phyloP scores from a whole-genome alignment of 2,888 invertebrate genomes.

The Flexamia atlantica region DNA sequence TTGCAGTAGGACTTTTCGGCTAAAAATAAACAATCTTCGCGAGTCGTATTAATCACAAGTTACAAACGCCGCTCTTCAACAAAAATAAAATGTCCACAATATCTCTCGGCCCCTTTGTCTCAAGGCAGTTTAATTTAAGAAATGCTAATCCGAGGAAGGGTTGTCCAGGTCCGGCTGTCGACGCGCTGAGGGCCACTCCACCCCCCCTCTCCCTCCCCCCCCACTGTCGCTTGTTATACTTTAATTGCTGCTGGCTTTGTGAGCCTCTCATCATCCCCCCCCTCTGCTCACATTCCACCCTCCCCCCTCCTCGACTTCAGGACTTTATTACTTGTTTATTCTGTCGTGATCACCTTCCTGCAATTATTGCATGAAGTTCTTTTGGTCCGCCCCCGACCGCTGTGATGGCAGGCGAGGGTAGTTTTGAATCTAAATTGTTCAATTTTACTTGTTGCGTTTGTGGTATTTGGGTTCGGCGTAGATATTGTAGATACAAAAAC shows the following conservation, averaged over 20 bases:
- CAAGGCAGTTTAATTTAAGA: slow-evolving; percentile 3
- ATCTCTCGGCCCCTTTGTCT: neutral
- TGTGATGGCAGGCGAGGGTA: too few species aligned
- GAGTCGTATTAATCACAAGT: too few species aligned
- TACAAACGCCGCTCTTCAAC: too few species aligned
- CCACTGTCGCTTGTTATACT: slow-evolving; percentile 21
- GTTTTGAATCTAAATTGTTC: too few species aligned
- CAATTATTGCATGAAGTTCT: neutral
- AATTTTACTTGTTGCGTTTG: too few species aligned
- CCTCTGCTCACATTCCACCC: neutral
- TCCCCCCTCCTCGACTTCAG: slow-evolving; percentile 39
- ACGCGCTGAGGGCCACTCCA: neutral
- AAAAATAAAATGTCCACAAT: neutral
- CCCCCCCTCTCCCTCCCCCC: slow-evolving; percentile 15
- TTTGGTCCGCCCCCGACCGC: neutral
- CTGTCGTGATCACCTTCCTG: slow-evolving; percentile 25
- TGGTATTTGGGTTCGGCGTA: too few species aligned
- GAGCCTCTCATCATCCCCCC: slow-evolving; percentile 34
- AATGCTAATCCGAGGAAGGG: slow-evolving; percentile 31
- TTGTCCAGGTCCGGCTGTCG: neutral
- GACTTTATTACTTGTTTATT: slow-evolving; percentile 43
- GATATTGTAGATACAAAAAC: too few species aligned
- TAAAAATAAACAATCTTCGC: too few species aligned
- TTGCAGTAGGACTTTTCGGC: too few species aligned
- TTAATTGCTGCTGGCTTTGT: slow-evolving; percentile 59